A percentile compares a stretch with the other conserved stretches of the same genome.
These are phyloP conservation scores for Brienomyrus longianalis DNA, from an alignment of 2,113 vertebrate species.

Conservation along the genomic window DNA sequence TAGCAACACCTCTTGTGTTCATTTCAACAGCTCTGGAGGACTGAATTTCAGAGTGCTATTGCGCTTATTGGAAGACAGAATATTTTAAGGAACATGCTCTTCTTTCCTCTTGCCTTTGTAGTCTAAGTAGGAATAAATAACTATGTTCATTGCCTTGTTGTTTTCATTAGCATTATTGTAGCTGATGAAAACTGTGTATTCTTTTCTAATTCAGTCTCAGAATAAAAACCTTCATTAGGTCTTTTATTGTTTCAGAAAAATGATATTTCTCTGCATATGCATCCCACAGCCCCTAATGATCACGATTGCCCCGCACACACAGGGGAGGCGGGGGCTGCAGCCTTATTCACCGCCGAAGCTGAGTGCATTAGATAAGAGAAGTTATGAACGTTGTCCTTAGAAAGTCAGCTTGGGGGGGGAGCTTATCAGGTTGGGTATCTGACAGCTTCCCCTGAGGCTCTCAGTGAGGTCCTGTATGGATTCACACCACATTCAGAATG, in stretches of 20 bases:
- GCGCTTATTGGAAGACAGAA: neutral
- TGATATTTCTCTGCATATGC: neutral
- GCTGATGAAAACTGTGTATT: neutral
- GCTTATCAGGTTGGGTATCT: slow-evolving; percentile 12
- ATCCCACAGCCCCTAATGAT: neutral
- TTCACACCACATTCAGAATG: neutral
- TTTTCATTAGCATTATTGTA: neutral
- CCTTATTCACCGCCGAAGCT: neutral
- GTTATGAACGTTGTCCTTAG: slow-evolving; percentile 2
- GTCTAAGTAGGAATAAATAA: neutral
- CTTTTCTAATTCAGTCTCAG: neutral
- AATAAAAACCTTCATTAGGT: neutral
- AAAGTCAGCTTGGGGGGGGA: neutral
- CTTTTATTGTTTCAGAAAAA: slow-evolving; percentile 3
- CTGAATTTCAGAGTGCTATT: neutral
- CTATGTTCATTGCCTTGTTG: slow-evolving; percentile 9
- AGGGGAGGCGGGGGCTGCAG: neutral
- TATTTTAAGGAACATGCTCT: neutral
- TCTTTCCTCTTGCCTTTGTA: neutral
- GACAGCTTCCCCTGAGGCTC: neutral
- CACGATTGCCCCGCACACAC: neutral
- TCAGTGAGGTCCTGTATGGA: neutral
- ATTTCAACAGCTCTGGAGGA: neutral
- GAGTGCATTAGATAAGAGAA: neutral
- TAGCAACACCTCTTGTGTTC: neutral